Evolutionary conservation across 2,888 invertebrate genomes (phyloP), one percentile per base, ranked within the genome.

Genomic region (Diaperis boleti): DNA sequence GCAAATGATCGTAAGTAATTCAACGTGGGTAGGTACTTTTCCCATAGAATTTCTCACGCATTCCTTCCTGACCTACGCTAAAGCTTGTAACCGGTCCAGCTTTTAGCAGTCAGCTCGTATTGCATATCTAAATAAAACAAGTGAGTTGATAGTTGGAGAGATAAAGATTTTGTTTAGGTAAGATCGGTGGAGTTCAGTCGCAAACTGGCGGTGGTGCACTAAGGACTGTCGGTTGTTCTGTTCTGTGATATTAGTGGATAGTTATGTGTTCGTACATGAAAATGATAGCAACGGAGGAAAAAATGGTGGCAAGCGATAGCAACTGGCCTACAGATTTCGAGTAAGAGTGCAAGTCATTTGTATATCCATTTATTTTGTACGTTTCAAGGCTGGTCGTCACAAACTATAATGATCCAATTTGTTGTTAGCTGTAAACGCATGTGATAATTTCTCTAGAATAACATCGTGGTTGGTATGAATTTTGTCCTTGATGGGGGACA

Each of bases 311-410:
- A 7, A 37, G n/a, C 18, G 44, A 55, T 33, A 35, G 33, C 10
- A 22, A 31, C 33, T 45, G 56, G 56, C 15, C 41, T 7, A n/a
- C 22, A 13, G 56, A 56, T 45, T 45, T 26, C 22, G 56, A 44
- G 56, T 56, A 56, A 56, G 56, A 45, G 7, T 56, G 56, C 56
- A 56, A 56, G 56, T 56, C 56, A 56, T 55, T 45, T 54, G 26
- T 13, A 45, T 54, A 54, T 37, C 42, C 13, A 31, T 31, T 54
- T 54, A 41, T 54, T 50, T 41, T 33, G 55, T 33, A 14, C 10
- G n/a, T 45, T 56, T 56, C 56, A 56, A 56, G 56, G 56, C 45
- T 45, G 8, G 17, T 8, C 54, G 26, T 39, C 31, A 42, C 29
- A 15, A 29, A 29, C 29, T 33, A 13, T 47, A 14, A 31, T 54